Percentiles rank a stretch among this genome's conserved stretches.
Conservation (phyloP, 2,888 invertebrate genomes). For the Fragum whitleyi region DNA sequence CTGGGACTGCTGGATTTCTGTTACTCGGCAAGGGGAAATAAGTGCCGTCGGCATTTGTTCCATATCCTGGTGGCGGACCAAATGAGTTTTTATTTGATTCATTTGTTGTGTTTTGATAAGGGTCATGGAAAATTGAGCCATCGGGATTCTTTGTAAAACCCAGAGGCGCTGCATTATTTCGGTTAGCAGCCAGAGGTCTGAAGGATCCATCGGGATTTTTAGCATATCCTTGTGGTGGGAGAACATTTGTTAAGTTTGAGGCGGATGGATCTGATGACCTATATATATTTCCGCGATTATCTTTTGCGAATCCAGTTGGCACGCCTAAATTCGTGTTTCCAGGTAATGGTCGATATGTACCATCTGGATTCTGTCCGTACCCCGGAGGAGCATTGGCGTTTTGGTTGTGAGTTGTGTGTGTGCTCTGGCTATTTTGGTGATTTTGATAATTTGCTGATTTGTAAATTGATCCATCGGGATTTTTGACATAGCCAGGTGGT, state of each 20-base stretch:
- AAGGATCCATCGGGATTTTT: slow-evolving; percentile 34
- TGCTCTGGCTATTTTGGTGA: not conserved
- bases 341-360: slow-evolving; percentile 21
- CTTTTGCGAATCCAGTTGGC: slow-evolving; percentile 18
- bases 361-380: slow-evolving; percentile 23
- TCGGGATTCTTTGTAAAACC: slow-evolving; percentile 25
- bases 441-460: not conserved
- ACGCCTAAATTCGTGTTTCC: slow-evolving; percentile 12
- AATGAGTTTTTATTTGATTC: not conserved
- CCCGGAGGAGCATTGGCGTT: not conserved
- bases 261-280: not conserved
- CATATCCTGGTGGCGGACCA: slow-evolving; percentile 11
- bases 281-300: slow-evolving; percentile 21
- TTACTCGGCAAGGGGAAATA: slow-evolving; percentile 12
- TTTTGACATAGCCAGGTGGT: slow-evolving; percentile 23
- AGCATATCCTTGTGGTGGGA: slow-evolving; percentile 21
- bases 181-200: slow-evolving; percentile 16
- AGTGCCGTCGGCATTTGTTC: slow-evolving; percentile 12
- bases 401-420: not conserved
- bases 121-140: slow-evolving; percentile 3
- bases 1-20: not conserved
- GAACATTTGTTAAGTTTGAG: not conserved
- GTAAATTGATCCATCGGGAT: slow-evolving; percentile 25
- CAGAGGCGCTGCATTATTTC: not conserved
- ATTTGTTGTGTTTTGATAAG: not conserved